Base-by-base conservation (phyloP, 2,113 vertebrate genomes). In the Numenius arquata region DNA sequence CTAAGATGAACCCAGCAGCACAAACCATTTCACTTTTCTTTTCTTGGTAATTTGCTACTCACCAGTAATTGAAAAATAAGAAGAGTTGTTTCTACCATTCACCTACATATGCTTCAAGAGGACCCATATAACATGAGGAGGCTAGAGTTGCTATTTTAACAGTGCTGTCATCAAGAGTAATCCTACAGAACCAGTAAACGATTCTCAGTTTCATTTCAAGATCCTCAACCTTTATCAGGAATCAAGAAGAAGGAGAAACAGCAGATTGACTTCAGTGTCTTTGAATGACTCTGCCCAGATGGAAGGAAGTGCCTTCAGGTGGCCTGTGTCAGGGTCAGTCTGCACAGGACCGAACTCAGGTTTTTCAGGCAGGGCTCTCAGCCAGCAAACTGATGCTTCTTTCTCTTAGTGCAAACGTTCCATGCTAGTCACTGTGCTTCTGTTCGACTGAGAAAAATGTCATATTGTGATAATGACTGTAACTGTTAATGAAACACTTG, bases 1-100 rank as follows among this genome's bases (percentile, higher is more conserved):
- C 16, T 29, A 48, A 47, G 29, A 45, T 22, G 29, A 63, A 47
- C 17, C 20, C 50, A 23, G 29, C 11, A 36, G 20, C 32, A 68
- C 30, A 40, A 59, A 41, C 27, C 21, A n/a, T 56, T 32, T 27
- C 20, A 52, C 15, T 16, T 21, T 47, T 50, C 19, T 29, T 38
- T 48, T 40, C 45, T 36, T 86, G 36, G 74, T 59, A 58, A 61
- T 26, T 43, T 38, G 12, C 27, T 52, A 95, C 97, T 97, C 93
- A 99, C 98, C 98, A 99, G 94, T 50, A 98, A 99, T 89, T 98
- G 98, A 97, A 96, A 97, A 99, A 99, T 53, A 98, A 97, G 26
- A 86, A 82, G 47, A 99, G 97, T 48, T 98, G 97, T 91, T 91
- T 97, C 83, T 98, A 98, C 98, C 98, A 97, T 12, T 98, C 97